Percentiles rank a stretch among this genome's conserved stretches.
phyloP scores from a whole-genome alignment of 1,140 invertebrate species.

The Tenebrio molitor region DNA sequence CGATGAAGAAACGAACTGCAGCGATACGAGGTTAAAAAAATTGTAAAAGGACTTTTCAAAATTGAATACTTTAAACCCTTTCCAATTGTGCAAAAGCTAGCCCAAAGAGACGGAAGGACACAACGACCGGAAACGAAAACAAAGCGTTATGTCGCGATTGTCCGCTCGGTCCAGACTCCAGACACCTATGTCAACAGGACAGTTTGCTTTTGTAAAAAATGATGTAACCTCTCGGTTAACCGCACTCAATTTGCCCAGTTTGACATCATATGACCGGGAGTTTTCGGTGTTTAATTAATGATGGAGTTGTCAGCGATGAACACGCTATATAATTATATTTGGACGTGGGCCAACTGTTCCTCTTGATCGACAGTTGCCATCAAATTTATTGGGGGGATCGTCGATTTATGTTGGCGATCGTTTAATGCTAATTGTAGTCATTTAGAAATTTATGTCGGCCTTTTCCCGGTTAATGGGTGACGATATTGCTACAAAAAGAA shows the following conservation, averaged over 20 bases:
- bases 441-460: constrained; percentile 43
- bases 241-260: constrained; percentile 19
- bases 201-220: constrained; percentile 23
- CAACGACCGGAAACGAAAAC: not conserved
- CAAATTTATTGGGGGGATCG: constrained; percentile 41
- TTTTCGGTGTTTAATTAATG: constrained; percentile 38
- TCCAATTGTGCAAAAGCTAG: not conserved
- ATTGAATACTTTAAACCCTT: too few species aligned
- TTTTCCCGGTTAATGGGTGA: constrained; percentile 32
- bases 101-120: not conserved
- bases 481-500: constrained; percentile 24
- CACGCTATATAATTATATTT: constrained; percentile 46
- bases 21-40: too few species aligned
- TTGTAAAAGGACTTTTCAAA: too few species aligned
- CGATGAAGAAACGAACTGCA: too few species aligned
- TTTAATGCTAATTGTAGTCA: constrained; percentile 45
- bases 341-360: constrained; percentile 32
- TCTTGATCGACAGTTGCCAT: constrained; percentile 42
- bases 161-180: not conserved
- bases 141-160: not conserved
- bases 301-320: constrained; percentile 36
- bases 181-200: constrained; percentile 5
- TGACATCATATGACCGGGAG: constrained; percentile 28
- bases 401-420: constrained; percentile 42
- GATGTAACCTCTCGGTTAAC: not conserved